These are phyloP conservation scores for Bubalus kerabau DNA, from an alignment of 2,113 vertebrate genomes.

Conservation along the genomic window DNA sequence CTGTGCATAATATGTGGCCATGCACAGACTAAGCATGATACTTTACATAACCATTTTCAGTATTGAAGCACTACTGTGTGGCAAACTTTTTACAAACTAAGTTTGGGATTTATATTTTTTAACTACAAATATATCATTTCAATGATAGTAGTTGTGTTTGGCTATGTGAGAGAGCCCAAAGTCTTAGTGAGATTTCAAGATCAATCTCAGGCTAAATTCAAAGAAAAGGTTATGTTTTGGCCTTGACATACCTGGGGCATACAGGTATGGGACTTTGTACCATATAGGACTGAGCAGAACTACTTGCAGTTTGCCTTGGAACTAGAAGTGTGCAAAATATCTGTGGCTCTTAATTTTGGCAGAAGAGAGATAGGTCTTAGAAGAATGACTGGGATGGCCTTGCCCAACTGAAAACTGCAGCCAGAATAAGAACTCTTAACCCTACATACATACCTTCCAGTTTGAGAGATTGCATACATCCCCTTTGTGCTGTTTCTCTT, in stretches of 20 bases:
- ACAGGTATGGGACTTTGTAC: not conserved
- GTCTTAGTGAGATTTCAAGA: not conserved
- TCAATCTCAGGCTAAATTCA: not conserved
- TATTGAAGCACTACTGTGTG: not conserved
- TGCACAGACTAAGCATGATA: not conserved
- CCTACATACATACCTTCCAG: not conserved
- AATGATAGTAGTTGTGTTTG: not conserved
- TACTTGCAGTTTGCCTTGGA: not conserved
- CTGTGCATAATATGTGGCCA: not conserved
- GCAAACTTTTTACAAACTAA: not conserved
- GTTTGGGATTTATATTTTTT: slow-evolving; percentile 15
- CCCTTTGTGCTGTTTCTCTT: not conserved
- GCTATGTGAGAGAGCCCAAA: not conserved
- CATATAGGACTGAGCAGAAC: not conserved
- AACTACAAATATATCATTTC: not conserved
- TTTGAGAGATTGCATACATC: not conserved
- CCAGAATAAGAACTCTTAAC: not conserved
- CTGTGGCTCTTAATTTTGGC: not conserved
- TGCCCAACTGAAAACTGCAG: not conserved
- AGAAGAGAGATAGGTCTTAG: not conserved
- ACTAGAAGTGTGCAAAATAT: not conserved
- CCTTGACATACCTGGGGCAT: not conserved
- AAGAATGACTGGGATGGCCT: not conserved
- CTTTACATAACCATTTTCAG: not conserved
- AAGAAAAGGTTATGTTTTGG: not conserved